Conservation (phyloP, 2,113 vertebrate genomes). For the Chaetorhynchus papuensis region DNA sequence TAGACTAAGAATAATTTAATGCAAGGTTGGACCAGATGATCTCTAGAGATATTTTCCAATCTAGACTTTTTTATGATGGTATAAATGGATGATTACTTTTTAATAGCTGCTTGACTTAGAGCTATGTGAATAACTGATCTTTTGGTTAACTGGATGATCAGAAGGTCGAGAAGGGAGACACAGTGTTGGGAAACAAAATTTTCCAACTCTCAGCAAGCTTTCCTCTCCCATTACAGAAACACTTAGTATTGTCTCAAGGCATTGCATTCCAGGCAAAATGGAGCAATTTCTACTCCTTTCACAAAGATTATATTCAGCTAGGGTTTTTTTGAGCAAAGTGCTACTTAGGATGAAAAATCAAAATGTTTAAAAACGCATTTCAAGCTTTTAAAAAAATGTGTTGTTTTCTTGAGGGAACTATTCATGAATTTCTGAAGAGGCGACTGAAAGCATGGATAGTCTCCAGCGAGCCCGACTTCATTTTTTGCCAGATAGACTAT, state of each 20-base stretch:
- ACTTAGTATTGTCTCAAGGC: background rate
- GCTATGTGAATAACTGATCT: background rate
- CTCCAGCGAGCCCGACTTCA: constrained; percentile 13
- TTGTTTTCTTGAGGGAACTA: constrained; percentile 50
- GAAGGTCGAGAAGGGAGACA: background rate
- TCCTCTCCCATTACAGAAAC: background rate
- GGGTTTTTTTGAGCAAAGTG: constrained; percentile 21
- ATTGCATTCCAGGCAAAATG: background rate
- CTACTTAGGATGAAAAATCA: constrained; percentile 43
- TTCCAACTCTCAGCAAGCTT: background rate
- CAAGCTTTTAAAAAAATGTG: constrained; percentile 25
- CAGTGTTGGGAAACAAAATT: background rate
- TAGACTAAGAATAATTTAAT: constrained; percentile 19
- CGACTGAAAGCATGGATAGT: constrained; percentile 37
- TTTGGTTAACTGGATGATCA: background rate
- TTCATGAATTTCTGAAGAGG: constrained; percentile 60
- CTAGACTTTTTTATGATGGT: background rate
- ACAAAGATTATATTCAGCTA: constrained; percentile 16
- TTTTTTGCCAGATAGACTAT: constrained; percentile 61
- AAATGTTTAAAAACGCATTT: constrained; percentile 46
- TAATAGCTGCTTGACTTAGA: background rate
- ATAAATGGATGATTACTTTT: constrained; percentile 4
- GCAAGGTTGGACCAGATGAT: background rate
- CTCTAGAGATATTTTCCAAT: constrained; percentile 38
- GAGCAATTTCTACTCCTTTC: background rate